Evolutionary conservation across 2,888 invertebrate species (phyloP).

Genomic region (Julus scanicus): DNA sequence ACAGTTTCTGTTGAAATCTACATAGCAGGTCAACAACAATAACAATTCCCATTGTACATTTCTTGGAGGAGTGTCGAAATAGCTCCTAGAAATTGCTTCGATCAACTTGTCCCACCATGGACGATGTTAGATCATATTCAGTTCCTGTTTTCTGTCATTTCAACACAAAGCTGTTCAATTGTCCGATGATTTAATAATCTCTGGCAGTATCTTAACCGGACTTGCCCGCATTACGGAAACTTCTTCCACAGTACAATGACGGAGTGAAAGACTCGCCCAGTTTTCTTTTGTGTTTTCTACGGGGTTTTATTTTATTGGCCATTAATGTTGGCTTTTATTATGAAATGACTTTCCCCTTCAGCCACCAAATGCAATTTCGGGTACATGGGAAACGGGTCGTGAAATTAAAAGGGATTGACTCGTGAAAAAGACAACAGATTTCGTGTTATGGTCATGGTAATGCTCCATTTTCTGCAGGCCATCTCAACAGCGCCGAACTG

Average conservation of each 20-base stretch:
- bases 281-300: slow-evolving; percentile 21
- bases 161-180: slow-evolving; percentile 6
- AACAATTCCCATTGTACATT: not conserved
- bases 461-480: not conserved
- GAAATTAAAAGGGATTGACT: slow-evolving; percentile 22
- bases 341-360: slow-evolving; percentile 15
- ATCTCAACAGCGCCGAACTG: not conserved
- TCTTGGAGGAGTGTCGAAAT: not conserved
- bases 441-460: not conserved
- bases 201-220: not conserved
- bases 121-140: not conserved
- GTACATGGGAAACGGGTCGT: slow-evolving; percentile 9
- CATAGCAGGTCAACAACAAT: not conserved
- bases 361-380: slow-evolving; percentile 17
- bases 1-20: not conserved
- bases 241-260: not conserved
- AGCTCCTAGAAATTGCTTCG: not conserved
- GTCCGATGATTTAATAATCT: slow-evolving; percentile 20
- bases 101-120: not conserved
- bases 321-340: slow-evolving; percentile 14
- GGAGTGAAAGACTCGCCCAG: not conserved
- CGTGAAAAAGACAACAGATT: slow-evolving; percentile 28
- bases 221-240: not conserved
- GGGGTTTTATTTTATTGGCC: not conserved
- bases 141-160: not conserved